Evolutionary conservation across 2,888 invertebrate species (phyloP).

Genomic region (Drosophila kokeensis): DNA sequence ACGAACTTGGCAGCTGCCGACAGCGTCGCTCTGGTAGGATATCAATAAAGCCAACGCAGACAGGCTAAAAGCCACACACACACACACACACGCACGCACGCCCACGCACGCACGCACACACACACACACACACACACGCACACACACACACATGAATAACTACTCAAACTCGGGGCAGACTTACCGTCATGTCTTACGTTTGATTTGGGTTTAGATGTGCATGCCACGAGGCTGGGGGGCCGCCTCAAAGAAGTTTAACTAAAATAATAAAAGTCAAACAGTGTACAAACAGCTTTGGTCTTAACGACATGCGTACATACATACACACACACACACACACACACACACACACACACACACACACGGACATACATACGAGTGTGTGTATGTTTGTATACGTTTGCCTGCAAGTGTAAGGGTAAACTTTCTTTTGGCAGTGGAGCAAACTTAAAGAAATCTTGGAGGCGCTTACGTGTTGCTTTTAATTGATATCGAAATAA

Average conservation of each 20-base stretch:
- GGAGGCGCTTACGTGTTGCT: slow-evolving; percentile 42
- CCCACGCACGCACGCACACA: slow-evolving; percentile 18
- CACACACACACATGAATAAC: slow-evolving; percentile 17
- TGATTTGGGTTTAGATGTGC: slow-evolving; percentile 62
- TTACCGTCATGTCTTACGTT: slow-evolving; percentile 58
- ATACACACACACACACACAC: background rate
- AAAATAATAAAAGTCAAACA: slow-evolving; percentile 78
- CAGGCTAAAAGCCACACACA: slow-evolving; percentile 58
- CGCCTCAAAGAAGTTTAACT: slow-evolving; percentile 64
- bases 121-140: slow-evolving; percentile 19
- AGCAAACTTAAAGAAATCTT: slow-evolving; percentile 39
- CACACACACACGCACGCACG: slow-evolving; percentile 19
- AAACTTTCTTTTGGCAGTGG: slow-evolving; percentile 47
- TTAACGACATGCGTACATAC: slow-evolving; percentile 49
- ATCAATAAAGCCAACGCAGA: slow-evolving; percentile 69
- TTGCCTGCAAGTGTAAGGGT: slow-evolving; percentile 21
- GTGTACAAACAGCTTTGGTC: slow-evolving; percentile 68
- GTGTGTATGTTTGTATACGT: background rate
- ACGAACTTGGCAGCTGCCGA: slow-evolving; percentile 72
- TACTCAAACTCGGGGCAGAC: slow-evolving; percentile 29
- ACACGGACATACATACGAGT: background rate
- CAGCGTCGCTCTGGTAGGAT: slow-evolving; percentile 63
- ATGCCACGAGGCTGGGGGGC: slow-evolving; percentile 24
- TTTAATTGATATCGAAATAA: slow-evolving; percentile 68
- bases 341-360: background rate